Conservation (phyloP, 2,888 invertebrate species). For the Blera fallax region DNA sequence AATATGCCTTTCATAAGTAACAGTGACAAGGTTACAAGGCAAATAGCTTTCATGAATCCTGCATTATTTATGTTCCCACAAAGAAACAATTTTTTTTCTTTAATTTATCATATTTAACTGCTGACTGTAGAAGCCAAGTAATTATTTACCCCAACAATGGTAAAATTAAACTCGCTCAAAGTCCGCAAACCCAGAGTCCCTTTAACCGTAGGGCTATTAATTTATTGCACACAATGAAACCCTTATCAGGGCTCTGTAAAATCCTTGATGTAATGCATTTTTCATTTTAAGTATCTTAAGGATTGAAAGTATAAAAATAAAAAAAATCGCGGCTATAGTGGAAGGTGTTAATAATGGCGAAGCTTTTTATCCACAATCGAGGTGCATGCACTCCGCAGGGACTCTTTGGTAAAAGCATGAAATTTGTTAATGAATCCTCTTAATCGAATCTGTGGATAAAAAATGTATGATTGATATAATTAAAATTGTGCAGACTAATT, state of each 20-base stretch:
- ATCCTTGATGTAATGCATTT: background rate
- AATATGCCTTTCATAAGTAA: no score
- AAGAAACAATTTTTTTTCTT: no score
- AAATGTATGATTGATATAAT: background rate
- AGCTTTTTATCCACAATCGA: background rate
- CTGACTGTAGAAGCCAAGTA: no score
- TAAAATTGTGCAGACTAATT: background rate
- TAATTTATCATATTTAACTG: background rate
- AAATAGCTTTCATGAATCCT: no score
- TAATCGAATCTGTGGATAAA: background rate
- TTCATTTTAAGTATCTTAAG: background rate
- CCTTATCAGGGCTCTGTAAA: no score
- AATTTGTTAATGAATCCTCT: background rate
- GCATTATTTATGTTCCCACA: no score
- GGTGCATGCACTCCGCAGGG: background rate
- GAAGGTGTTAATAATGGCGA: background rate
- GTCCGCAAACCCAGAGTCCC: no score
- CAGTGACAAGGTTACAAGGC: no score
- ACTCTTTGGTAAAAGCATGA: background rate
- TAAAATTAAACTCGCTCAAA: no score
- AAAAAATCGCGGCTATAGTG: background rate
- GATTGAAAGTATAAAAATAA: background rate
- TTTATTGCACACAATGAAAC: no score
- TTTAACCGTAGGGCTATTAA: no score
- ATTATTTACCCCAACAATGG: no score